Percentiles rank a stretch among this genome's conserved stretches.
phyloP scores from a whole-genome alignment of 2,113 vertebrate species.

The Puntigrus tetrazona region DNA sequence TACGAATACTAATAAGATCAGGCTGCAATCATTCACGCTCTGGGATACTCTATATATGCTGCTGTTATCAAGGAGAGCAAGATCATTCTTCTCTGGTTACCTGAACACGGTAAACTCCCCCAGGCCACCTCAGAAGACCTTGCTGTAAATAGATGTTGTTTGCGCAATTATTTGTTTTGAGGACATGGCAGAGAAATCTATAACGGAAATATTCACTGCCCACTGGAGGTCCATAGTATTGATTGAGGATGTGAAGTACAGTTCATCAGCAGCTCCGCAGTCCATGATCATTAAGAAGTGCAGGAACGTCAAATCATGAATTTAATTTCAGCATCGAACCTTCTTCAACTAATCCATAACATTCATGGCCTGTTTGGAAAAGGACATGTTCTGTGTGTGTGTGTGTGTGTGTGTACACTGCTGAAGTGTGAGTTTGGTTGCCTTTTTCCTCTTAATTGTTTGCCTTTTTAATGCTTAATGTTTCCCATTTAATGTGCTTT shows the following conservation, averaged over 20 bases:
- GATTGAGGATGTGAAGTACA: constrained; percentile 50
- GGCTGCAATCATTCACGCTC: neutral
- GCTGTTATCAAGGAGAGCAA: neutral
- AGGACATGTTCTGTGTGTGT: neutral
- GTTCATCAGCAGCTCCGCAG: constrained; percentile 9
- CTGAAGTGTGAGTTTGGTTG: neutral
- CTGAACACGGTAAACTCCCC: neutral
- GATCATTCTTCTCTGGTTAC: constrained; percentile 19
- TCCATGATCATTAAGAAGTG: constrained; percentile 31
- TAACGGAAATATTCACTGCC: constrained; percentile 45
- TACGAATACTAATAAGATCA: neutral
- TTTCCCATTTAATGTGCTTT: neutral
- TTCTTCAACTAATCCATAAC: constrained; percentile 12
- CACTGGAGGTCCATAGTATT: constrained; percentile 33
- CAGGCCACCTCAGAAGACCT: constrained; percentile 21
- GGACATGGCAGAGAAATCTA: constrained; percentile 51
- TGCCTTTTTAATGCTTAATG: no score
- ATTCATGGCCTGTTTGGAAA: neutral
- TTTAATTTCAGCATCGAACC: constrained; percentile 9
- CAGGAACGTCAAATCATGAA: constrained; percentile 9
- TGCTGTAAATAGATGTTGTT: constrained; percentile 41
- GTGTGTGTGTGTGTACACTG: neutral
- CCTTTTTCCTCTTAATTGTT: neutral
- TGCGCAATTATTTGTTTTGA: constrained; percentile 52
- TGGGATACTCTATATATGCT: neutral